Conservation (phyloP, 2,888 invertebrate species). For the Baronia brevicornis region DNA sequence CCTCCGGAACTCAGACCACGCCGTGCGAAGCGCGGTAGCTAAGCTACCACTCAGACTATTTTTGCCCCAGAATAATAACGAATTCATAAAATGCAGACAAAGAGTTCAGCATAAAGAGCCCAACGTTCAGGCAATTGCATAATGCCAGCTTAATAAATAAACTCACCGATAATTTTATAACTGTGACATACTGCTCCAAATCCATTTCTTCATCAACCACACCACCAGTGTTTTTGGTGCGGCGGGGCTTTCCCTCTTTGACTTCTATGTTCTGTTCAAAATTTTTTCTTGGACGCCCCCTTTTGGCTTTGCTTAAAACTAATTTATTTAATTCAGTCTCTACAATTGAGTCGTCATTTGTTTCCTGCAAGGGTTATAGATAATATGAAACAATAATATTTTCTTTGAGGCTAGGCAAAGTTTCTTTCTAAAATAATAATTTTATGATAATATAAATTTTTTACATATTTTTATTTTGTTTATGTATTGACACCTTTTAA, state of each 20-base stretch:
- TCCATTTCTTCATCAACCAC: conserved; percentile 35
- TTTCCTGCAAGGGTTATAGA: neutral
- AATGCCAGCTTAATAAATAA: neutral
- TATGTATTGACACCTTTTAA: too few relatives aligned
- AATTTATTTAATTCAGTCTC: conserved; percentile 6
- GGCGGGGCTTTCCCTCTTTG: conserved; percentile 20
- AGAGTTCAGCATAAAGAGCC: neutral
- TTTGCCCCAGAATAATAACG: too few relatives aligned
- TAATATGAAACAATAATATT: neutral
- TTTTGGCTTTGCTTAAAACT: conserved; percentile 23
- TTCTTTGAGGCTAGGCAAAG: too few relatives aligned
- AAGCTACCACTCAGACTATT: too few relatives aligned
- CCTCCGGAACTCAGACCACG: too few relatives aligned
- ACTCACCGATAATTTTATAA: conserved; percentile 41
- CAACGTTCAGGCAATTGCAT: neutral
- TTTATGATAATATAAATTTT: too few relatives aligned
- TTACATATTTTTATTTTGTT: too few relatives aligned
- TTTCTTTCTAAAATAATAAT: too few relatives aligned
- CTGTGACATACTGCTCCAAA: conserved; percentile 38
- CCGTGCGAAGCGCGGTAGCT: too few relatives aligned
- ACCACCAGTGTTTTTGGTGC: conserved; percentile 36
- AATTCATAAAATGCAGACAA: too few relatives aligned
- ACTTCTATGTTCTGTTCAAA: conserved; percentile 4
- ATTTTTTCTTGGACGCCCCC: conserved; percentile 33
- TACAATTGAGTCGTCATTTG: conserved; percentile 1